Evolutionary conservation across 2,888 invertebrate genomes (phyloP), one percentile per base, ranked within the genome.

Genomic region (Ennomos erosarius): DNA sequence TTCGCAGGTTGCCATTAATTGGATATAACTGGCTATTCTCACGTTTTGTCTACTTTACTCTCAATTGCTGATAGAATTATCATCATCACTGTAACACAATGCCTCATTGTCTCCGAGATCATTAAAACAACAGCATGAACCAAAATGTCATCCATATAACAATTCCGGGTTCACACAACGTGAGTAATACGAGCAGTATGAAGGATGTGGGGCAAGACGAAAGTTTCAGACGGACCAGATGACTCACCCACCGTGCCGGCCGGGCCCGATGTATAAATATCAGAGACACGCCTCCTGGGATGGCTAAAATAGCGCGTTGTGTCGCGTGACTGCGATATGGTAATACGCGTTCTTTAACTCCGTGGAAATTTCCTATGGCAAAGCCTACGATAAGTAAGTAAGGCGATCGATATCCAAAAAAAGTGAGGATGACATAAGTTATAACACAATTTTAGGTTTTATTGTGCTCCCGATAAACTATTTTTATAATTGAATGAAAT

Each of bases 241-340:
- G 91, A 91, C 74, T 91, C 91, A 90, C 78, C 74, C 91, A 90
- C 78, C 74, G 26, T 26, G 26, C 26, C 26, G 70, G 79, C 79
- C 82, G 74, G 79, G 82, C 78, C 74, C 70, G 80, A 77, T 78
- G 81, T 90, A 90, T 89, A 87, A 87, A 90, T 89, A 90, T 79
- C 86, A 84, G 87, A 88, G 90, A 90, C 91, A 90, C 90, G 90
- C 91, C 91, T 91, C 87, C 88, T 87, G 87, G 84, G 87, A 81
- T 82, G 79, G 78, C 88, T 76, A 84, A 91, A 91, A 91, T 90
- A 90, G 88, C 82, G 70, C 76, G 74, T 68, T 72, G 87, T 90
- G 87, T 90, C 89, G 88, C 88, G 86, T 88, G 88, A 87, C 87
- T 88, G 78, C 77, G 75, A 78, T 81, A 82, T 80, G 78, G 76